Conservation (phyloP, 2,888 invertebrate genomes). For the Nysson spinosus region DNA sequence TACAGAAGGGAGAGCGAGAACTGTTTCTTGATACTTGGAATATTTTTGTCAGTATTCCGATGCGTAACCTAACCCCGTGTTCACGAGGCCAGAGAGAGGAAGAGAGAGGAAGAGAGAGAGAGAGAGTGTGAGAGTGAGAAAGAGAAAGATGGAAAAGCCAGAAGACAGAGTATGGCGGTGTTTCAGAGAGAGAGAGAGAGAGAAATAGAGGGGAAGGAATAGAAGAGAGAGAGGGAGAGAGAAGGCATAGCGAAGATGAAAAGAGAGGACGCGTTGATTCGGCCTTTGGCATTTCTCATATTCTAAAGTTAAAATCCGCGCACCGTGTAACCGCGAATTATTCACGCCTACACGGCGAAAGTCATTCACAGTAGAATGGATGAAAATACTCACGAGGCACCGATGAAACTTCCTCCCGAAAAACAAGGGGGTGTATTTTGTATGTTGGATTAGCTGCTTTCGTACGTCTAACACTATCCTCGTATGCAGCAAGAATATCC, state of each 20-base stretch:
- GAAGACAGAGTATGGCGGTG: background rate
- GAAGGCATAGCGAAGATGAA: background rate
- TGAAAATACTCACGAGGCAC: conserved; percentile 43
- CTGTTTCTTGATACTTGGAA: conserved; percentile 27
- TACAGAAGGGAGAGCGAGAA: background rate
- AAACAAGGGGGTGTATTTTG: background rate
- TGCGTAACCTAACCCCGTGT: conserved; percentile 41
- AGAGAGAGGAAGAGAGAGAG: background rate
- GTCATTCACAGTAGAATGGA: conserved; percentile 2
- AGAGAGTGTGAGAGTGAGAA: conserved; percentile 2
- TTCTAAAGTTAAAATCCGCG: conserved; percentile 27
- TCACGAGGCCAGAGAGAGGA: conserved; percentile 26
- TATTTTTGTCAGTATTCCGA: conserved; percentile 36
- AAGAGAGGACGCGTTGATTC: conserved; percentile 27
- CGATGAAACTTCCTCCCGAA: conserved; percentile 1
- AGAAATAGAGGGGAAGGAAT: background rate
- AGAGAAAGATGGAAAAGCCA: background rate
- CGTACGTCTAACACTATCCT: no score
- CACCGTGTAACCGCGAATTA: conserved; percentile 1
- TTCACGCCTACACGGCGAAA: conserved; percentile 7
- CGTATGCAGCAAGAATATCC: no score
- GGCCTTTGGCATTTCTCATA: conserved; percentile 46
- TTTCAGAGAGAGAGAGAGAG: background rate
- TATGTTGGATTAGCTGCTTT: no score
- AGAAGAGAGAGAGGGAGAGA: no score